Percentiles rank a stretch among this genome's conserved stretches.
phyloP scores from a whole-genome alignment of 2,888 invertebrate genomes.

The Nemotelus nigrinus region DNA sequence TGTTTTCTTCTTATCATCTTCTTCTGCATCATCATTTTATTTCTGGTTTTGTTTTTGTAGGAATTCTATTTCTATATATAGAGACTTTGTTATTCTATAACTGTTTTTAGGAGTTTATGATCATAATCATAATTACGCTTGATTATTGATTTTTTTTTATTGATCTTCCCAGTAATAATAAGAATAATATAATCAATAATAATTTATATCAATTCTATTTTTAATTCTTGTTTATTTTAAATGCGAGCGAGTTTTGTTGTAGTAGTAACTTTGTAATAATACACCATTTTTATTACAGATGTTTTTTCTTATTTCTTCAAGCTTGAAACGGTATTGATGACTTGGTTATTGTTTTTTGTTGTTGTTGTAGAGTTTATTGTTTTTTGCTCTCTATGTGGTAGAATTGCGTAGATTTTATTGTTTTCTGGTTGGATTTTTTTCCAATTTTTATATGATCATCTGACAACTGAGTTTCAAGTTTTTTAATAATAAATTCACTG shows the following conservation, averaged over 20 bases:
- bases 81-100: slow-evolving; percentile 1
- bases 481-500: background rate
- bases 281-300: background rate
- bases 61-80: slow-evolving; percentile 47
- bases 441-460: background rate
- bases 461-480: background rate
- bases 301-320: background rate
- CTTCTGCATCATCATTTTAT: too few species aligned
- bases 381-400: background rate
- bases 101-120: slow-evolving; percentile 43
- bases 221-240: slow-evolving; percentile 33
- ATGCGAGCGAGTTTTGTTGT: slow-evolving; percentile 37
- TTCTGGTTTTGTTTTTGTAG: slow-evolving; percentile 43
- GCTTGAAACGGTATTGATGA: background rate
- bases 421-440: background rate
- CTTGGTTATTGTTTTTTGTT: background rate
- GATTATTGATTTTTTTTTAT: slow-evolving; percentile 11
- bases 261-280: slow-evolving; percentile 33
- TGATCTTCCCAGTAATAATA: background rate
- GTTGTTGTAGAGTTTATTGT: too few species aligned
- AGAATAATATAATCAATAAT: background rate
- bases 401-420: background rate
- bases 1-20: too few species aligned
- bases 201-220: background rate
- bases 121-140: slow-evolving; percentile 28